Evolutionary conservation across 2,888 invertebrate genomes (phyloP).

Genomic region (Yponomeuta evonymella): DNA sequence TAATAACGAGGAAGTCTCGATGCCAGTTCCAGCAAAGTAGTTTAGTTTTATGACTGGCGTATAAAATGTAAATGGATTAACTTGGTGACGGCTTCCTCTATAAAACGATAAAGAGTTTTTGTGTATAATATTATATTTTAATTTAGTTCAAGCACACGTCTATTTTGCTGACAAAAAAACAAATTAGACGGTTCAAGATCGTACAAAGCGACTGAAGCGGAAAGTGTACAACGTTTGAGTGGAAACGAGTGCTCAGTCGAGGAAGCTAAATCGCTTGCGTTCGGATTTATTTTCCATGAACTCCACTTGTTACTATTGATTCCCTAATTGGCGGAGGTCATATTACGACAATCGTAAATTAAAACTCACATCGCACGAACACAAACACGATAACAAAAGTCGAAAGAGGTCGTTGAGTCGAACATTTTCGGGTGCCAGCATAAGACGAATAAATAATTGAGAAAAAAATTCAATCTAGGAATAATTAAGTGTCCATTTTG

Average conservation of each 20-base stretch:
- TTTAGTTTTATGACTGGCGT: slow-evolving; percentile 51
- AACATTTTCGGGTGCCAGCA: background rate
- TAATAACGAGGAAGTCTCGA: background rate
- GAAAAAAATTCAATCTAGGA: slow-evolving; percentile 54
- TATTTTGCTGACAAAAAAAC: background rate
- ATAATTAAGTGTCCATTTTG: slow-evolving; percentile 73
- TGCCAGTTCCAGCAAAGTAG: background rate
- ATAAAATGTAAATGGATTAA: slow-evolving; percentile 68
- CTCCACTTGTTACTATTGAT: background rate
- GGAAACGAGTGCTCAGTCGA: no score
- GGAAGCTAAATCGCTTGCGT: no score
- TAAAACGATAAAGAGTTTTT: slow-evolving; percentile 49
- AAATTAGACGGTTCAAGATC: background rate
- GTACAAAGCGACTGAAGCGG: no score
- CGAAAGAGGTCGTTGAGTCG: slow-evolving; percentile 25
- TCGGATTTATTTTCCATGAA: background rate
- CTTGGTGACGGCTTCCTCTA: slow-evolving; percentile 62
- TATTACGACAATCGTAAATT: background rate
- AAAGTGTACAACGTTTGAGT: no score
- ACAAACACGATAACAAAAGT: slow-evolving; percentile 22
- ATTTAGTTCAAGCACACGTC: background rate
- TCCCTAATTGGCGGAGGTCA: background rate
- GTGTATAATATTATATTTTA: background rate
- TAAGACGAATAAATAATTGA: slow-evolving; percentile 62
- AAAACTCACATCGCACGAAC: background rate